Evolutionary conservation across 2,888 invertebrate species (phyloP).

Genomic region (Marasmarcha lunaedactyla): DNA sequence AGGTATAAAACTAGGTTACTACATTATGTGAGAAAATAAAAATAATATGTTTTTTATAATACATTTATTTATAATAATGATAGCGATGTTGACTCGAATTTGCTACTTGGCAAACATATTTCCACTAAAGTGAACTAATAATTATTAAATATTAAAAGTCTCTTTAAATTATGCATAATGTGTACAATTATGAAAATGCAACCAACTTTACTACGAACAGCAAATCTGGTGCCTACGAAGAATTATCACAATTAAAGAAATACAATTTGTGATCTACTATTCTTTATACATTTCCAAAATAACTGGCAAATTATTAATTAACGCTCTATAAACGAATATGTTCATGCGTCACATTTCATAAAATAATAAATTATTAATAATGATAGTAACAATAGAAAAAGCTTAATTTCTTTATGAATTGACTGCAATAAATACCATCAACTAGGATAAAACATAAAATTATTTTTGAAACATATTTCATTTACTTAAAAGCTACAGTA

Average conservation of each 20-base stretch:
- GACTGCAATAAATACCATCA: slow-evolving; percentile 63
- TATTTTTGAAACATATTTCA: slow-evolving; percentile 50
- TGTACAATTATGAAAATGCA: slow-evolving; percentile 52
- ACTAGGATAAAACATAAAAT: slow-evolving; percentile 42
- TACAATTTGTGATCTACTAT: slow-evolving; percentile 54
- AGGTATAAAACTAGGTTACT: no score
- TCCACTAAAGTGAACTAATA: slow-evolving; percentile 66
- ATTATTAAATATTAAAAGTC: slow-evolving; percentile 63
- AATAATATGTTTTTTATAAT: slow-evolving; percentile 48
- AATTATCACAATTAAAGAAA: slow-evolving; percentile 51
- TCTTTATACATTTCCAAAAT: slow-evolving; percentile 32
- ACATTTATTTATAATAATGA: slow-evolving; percentile 67
- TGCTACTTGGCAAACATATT: slow-evolving; percentile 70
- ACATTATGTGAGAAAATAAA: slow-evolving; percentile 27
- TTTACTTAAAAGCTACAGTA: slow-evolving; percentile 57
- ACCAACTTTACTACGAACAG: slow-evolving; percentile 47
- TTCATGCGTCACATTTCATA: slow-evolving; percentile 36
- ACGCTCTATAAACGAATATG: slow-evolving; percentile 34
- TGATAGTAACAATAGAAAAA: slow-evolving; percentile 45
- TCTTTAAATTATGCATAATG: slow-evolving; percentile 56
- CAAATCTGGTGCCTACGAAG: slow-evolving; percentile 43
- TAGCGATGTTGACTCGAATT: slow-evolving; percentile 67
- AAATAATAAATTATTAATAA: slow-evolving; percentile 21
- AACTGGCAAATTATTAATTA: slow-evolving; percentile 49
- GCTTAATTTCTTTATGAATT: slow-evolving; percentile 52